Evolutionary conservation across 2,797 vertebrate species (phyloP), one percentile per base, ranked within the genome.

Genomic region (Melanotaenia nigrans): DNA sequence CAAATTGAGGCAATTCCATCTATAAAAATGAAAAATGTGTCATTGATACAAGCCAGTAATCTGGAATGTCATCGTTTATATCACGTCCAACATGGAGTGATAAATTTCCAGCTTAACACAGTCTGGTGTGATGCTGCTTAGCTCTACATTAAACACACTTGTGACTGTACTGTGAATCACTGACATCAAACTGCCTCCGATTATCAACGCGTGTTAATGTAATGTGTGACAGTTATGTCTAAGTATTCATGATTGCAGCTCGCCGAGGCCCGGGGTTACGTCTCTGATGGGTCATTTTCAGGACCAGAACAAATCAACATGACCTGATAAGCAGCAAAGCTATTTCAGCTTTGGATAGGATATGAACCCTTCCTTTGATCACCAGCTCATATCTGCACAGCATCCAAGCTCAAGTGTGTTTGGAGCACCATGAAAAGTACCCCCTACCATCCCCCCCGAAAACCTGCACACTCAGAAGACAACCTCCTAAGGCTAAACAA

Each of bases 291-390:
- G 68, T 65, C 73, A 63, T 74, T 79, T 79, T 54, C 54, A 30
- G 53, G 30, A 33, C 68, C 47, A 49, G 11, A 77, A 81, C 77
- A 60, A 77, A 66, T 81, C 66, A 49, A 65, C 56, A n/a, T 36
- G 65, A 59, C 28, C 81, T 33, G 54, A 76, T 78, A 55, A 64
- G 75, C 32, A 61, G 63, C 55, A 35, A 68, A 61, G 25, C 55
- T 30, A 7, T 65, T 78, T 61, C 38, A 40, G 24, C 20, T 58
- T 25, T 35, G 38, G 45, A 47, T 47, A 47, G 11, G 47, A 60
- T 51, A 61, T 56, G 61, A 61, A 67, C 4, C 54, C 24, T 62
- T 25, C 72, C 73, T 86, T 80, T 86, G 72, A 82, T 83, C 76
- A 13, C 53, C 28, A 33, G 56, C 75, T 71, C 57, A 35, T 35